These are phyloP conservation scores for Epinotia ramella DNA, from an alignment of 2,888 invertebrate genomes.

Conservation along the genomic window DNA sequence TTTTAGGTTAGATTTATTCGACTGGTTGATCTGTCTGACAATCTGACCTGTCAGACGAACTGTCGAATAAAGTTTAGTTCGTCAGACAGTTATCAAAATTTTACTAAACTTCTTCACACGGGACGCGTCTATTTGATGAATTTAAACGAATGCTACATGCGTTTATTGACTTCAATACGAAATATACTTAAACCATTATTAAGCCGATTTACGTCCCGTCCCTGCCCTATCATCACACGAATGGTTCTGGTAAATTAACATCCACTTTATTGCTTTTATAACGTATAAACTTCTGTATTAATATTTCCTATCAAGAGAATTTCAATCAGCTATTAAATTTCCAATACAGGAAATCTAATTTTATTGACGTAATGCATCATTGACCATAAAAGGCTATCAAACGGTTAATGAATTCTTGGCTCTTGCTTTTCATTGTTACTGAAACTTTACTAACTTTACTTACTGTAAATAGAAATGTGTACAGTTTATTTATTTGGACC, in stretches of 20 bases:
- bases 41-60: too few species aligned
- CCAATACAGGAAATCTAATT: slow-evolving; percentile 9
- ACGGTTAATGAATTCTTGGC: background rate
- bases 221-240: background rate
- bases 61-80: too few species aligned
- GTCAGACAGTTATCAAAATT: too few species aligned
- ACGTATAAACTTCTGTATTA: background rate
- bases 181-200: background rate
- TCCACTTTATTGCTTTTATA: background rate
- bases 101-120: too few species aligned
- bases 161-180: background rate
- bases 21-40: too few species aligned
- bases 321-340: slow-evolving; percentile 16
- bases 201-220: background rate
- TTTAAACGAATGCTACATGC: too few species aligned
- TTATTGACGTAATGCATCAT: slow-evolving; percentile 23
- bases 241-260: background rate
- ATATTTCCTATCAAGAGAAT: background rate
- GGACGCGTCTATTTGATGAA: too few species aligned
- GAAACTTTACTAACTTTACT: background rate
- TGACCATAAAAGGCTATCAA: slow-evolving; percentile 13
- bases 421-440: background rate
- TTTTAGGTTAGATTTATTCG: too few species aligned
- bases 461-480: too few species aligned
- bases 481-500: slow-evolving; percentile 11